phyloP scores from a whole-genome alignment of 2,888 invertebrate genomes.

The Chymomyza amoena region DNA sequence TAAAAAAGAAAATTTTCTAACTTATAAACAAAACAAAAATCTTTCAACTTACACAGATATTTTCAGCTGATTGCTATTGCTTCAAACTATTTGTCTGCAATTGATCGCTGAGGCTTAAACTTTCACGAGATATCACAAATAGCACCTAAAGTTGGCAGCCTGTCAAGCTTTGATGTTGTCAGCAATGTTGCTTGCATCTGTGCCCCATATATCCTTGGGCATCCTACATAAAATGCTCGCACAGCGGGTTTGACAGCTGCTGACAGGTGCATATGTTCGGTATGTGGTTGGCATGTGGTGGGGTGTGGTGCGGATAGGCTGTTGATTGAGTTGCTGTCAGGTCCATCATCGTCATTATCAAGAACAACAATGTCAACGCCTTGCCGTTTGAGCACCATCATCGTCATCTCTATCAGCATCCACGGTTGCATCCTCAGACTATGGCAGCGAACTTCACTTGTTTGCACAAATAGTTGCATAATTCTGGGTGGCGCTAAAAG shows the following conservation, averaged over 20 bases:
- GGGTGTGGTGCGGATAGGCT: not conserved
- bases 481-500: slow-evolving; percentile 57
- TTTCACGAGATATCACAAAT: not conserved
- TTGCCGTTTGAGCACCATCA: slow-evolving; percentile 19
- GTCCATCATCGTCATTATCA: slow-evolving; percentile 8
- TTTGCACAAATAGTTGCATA: slow-evolving; percentile 68
- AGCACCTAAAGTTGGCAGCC: not conserved
- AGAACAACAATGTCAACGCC: not conserved
- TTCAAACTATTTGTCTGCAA: not conserved
- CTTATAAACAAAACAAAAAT: not conserved
- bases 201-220: not conserved
- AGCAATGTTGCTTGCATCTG: not conserved
- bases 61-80: not conserved
- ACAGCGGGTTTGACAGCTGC: not conserved
- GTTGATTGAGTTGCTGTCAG: slow-evolving; percentile 46
- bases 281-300: not conserved
- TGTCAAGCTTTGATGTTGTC: not conserved
- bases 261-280: not conserved
- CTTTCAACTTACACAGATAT: not conserved
- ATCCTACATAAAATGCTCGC: not conserved
- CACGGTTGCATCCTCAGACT: not conserved
- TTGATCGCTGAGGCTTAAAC: not conserved
- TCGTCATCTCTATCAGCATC: slow-evolving; percentile 1
- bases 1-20: too few relatives aligned
- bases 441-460: slow-evolving; percentile 30